These are phyloP conservation scores for Pangasianodon hypophthalmus DNA, from an alignment of 2,113 vertebrate species.

Conservation along the genomic window DNA sequence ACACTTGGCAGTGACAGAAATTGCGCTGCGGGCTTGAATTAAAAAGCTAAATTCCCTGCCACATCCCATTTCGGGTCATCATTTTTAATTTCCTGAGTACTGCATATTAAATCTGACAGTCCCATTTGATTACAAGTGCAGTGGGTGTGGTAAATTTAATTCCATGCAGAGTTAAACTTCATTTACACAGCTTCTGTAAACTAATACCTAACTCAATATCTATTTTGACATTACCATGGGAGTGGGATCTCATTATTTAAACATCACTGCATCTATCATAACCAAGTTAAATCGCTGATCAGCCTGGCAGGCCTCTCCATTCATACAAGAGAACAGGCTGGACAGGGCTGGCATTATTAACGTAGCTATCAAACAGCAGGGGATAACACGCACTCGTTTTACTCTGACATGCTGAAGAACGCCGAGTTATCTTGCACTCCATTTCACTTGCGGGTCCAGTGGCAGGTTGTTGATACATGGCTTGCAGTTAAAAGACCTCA, in stretches of 20 bases:
- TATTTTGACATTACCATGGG: neutral
- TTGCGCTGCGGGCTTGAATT: constrained; percentile 36
- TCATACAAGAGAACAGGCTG: constrained; percentile 9
- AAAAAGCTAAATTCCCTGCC: constrained; percentile 43
- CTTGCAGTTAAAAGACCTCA: constrained; percentile 37
- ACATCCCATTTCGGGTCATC: constrained; percentile 29
- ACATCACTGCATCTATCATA: constrained; percentile 26
- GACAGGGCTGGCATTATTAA: constrained; percentile 19
- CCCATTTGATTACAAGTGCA: constrained; percentile 25
- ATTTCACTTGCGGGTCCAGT: constrained; percentile 7
- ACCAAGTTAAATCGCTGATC: neutral
- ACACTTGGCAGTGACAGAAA: constrained; percentile 46
- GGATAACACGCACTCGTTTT: constrained; percentile 10
- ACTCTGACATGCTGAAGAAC: constrained; percentile 22
- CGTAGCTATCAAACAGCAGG: constrained; percentile 15
- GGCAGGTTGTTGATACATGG: constrained; percentile 51
- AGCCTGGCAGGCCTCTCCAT: constrained; percentile 4
- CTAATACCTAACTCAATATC: constrained; percentile 1
- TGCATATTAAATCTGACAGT: constrained; percentile 15
- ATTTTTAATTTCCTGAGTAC: constrained; percentile 34
- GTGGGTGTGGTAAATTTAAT: constrained; percentile 30
- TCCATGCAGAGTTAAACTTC: constrained; percentile 19
- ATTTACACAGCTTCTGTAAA: constrained; percentile 19
- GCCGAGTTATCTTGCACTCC: constrained; percentile 17
- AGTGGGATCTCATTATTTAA: constrained; percentile 12